These are phyloP conservation scores for Baronia brevicornis DNA, from an alignment of 2,888 invertebrate genomes.

Conservation along the genomic window DNA sequence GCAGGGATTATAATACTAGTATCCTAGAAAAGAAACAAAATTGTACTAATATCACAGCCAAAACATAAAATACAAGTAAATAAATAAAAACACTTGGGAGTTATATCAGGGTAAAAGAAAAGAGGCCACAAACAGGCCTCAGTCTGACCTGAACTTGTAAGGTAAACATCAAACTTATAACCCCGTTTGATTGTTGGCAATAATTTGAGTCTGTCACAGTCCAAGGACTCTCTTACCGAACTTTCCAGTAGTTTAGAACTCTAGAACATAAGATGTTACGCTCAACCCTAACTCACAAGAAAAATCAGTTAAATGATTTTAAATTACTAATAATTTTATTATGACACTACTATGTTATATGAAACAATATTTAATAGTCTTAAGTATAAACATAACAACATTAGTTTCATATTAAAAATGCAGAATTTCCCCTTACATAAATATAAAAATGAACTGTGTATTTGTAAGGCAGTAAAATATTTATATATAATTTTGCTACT, in stretches of 20 bases:
- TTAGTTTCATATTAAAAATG: too few relatives aligned
- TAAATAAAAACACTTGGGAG: constrained; percentile 16
- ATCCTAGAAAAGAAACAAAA: too few relatives aligned
- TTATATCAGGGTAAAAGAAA: constrained; percentile 23
- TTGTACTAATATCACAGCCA: constrained; percentile 8
- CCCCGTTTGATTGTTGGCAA: constrained; percentile 89
- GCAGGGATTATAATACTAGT: too few relatives aligned
- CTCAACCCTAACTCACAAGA: constrained; percentile 40
- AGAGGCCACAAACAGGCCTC: constrained; percentile 19
- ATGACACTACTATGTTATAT: too few relatives aligned
- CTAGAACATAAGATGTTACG: constrained; percentile 72
- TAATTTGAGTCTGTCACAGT: constrained; percentile 84
- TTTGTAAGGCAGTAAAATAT: too few relatives aligned
- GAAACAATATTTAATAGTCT: too few relatives aligned
- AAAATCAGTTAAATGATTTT: not conserved
- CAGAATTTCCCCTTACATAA: too few relatives aligned
- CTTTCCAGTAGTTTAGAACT: constrained; percentile 84
- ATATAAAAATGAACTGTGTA: too few relatives aligned
- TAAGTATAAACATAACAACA: too few relatives aligned
- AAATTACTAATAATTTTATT: too few relatives aligned
- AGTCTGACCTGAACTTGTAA: constrained; percentile 89
- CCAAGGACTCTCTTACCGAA: constrained; percentile 81
- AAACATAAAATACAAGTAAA: constrained; percentile 12
- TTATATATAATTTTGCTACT: too few relatives aligned
- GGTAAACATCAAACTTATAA: constrained; percentile 87